Evolutionary conservation across 1,140 invertebrate species (phyloP), one percentile per base, ranked within the genome.

Genomic region (Drosophila trapezifrons): DNA sequence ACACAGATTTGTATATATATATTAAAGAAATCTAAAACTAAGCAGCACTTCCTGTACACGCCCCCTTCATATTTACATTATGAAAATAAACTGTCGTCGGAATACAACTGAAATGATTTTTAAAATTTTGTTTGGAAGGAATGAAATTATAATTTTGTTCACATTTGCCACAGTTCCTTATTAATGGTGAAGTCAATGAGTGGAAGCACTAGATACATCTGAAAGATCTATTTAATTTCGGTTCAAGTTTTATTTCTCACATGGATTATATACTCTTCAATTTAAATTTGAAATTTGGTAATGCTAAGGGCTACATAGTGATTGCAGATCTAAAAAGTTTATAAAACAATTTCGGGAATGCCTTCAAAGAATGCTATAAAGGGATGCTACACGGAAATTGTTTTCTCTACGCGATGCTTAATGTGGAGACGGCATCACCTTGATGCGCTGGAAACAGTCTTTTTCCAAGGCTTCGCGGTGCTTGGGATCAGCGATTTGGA

Each of bases 401-500:
- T 40, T 57, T 18, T 20, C 27, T 54, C 22, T 51, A 55, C 18
- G 65, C 27, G 32, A 15, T 40, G 38, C 18, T 79, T 80, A 87
- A 25, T 60, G 45, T 4, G 72, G 51, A 10, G 94, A 94, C 1
- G 98, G 98, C 96, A 97, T 98, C 56, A 94, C 94, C 92, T 98
- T 97, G 1, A 98, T 93, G 58, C 98, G 94, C 83, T 98, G 96
- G 90, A 96, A 98, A 7, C 97, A 96, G 3, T 95, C 95, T 92
- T 98, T 98, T 92, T 99, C 98, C 8, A 99, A 93, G 0, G 92
- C 87, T 91, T 97, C 96, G 56, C 98, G 94, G 77, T 98, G 96
- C 91, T 98, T 95, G 0, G 98, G 98, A 93, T 98, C 98, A 0
- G 98, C 95, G 45, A 99, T 95, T 65, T 96, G 94, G 79, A 99